Base-by-base conservation (phyloP, 2,888 invertebrate genomes). In the Horisme vitalbata region DNA sequence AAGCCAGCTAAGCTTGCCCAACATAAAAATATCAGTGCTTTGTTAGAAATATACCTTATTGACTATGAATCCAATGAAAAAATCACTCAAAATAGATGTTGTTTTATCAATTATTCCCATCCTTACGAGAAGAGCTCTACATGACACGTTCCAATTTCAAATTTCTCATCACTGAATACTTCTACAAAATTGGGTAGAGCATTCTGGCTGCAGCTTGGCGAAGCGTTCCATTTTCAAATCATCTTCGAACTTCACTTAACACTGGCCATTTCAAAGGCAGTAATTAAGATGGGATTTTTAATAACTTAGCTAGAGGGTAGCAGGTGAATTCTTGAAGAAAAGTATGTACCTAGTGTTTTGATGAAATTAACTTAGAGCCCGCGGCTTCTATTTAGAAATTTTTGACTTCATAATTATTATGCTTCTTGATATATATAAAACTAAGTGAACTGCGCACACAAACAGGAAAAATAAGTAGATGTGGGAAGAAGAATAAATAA, bases 21-120 rank as follows among this genome's bases (percentile, higher is more conserved):
- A 61, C 63, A 63, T 71, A 72, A 62, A 71, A 72, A 70, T 71
- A 73, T 70, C 70, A 73, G 67, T 68, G 24, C 27, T 45, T 30
- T 31, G 44, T 44, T 35, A 44, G 35, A 44, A 41, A 49, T 44
- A 26, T 32, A 28, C 32, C 37, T 37, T 47, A 47, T 63, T 57
- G 66, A 61, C 63, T 59, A 59, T 48, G 48, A 45, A 49, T 33
- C 18, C 21, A 9, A 6, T 18, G 18, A 6, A 18, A 18, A 18
- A 5, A 1, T 18, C 6, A 6, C 5, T 6, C 18, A 18, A 18
- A 18, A 18, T 18, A 18, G 1, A 18, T 18, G 4, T 12, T 20
- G 32, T 8, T 21, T 8, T 6, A 18, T 2, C 10, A 53, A 57
- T 15, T n/a, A 34, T 23, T 15, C 6, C 39, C 12, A 32, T 23